Base-by-base conservation (phyloP, 1,140 invertebrate species). In the Drosophila sechellia region DNA sequence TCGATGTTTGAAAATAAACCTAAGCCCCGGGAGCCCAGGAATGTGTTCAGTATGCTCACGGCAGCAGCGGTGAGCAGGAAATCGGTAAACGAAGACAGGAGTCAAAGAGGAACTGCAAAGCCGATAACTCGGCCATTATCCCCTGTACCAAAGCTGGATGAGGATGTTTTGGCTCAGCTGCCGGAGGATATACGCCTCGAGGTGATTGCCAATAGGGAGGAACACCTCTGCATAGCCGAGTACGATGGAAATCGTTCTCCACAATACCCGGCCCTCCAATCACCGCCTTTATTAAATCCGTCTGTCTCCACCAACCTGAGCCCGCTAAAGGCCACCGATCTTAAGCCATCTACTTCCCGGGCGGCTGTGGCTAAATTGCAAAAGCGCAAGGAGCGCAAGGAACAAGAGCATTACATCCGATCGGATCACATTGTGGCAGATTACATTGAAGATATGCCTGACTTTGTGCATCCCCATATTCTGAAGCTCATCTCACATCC, bases 121-220 rank as follows among this genome's bases (percentile, higher is more conserved):
- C 17, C 20, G 3, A 52, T 12, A 0, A 4, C 2, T 8, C 13
- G 1, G 3, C 2, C 4, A 10, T 0, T 2, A 10, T 0, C 17
- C 0, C 0, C 2, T 3, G 20, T 0, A 12, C 20, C 31, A 17
- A 6, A 50, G 8, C 22, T 95, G 58, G 94, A 95, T 93, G 66
- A 93, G 65, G 90, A 93, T 22, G 93, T 95, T 15, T 85, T 95
- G 43, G 92, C 94, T 17, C 94, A 94, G 74, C 77, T 96, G 48
- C 95, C 95, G 0, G 92, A 93, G 56, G 94, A 95, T 52, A 93
- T 96, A 66, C 93, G 93, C 63, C 93, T 93, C 35, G 95, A 96
- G 93, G 93, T 96, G 60, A 87, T 95, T 2, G 91, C 15, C 12
- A 40, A 61, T 25, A 61, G 46, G 6, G 35, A 75, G 1, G 63